These are phyloP conservation scores for Hylomyscus alleni DNA, from an alignment of 2,797 vertebrate species.

Conservation along the genomic window DNA sequence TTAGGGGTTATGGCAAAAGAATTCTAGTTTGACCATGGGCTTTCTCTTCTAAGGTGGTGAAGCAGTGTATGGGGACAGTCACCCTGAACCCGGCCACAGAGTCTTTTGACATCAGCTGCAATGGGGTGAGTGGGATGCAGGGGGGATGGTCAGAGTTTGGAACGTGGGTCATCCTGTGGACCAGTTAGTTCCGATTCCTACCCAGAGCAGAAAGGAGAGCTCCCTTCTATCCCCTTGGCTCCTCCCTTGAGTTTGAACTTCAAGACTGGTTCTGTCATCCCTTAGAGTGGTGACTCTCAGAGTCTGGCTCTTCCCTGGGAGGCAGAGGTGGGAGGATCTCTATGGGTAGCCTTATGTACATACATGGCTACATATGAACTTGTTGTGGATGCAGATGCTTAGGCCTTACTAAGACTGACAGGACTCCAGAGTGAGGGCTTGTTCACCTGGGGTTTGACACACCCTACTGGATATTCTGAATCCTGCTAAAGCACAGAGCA, in stretches of 20 bases:
- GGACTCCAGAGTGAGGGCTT: neutral
- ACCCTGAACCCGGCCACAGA: neutral
- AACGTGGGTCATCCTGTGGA: neutral
- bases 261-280: too few species aligned
- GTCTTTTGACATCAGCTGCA: neutral
- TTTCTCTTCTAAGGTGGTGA: conserved; percentile 65
- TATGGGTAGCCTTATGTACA: neutral
- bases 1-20: neutral
- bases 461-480: neutral
- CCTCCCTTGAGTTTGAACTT: neutral
- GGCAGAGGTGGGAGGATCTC: neutral
- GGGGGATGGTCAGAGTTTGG: too few species aligned
- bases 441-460: neutral
- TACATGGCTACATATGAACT: neutral
- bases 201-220: neutral
- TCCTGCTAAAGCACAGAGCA: neutral
- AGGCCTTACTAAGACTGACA: neutral
- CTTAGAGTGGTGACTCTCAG: neutral
- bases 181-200: neutral
- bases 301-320: neutral
- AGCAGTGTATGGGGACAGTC: conserved; percentile 42
- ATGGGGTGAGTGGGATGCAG: conserved; percentile 50
- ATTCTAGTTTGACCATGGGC: neutral
- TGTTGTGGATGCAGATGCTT: neutral
- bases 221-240: too few species aligned